Percentiles rank a stretch among this genome's conserved stretches.
Conservation (phyloP, 2,113 vertebrate genomes). For the Hiodon alosoides region DNA sequence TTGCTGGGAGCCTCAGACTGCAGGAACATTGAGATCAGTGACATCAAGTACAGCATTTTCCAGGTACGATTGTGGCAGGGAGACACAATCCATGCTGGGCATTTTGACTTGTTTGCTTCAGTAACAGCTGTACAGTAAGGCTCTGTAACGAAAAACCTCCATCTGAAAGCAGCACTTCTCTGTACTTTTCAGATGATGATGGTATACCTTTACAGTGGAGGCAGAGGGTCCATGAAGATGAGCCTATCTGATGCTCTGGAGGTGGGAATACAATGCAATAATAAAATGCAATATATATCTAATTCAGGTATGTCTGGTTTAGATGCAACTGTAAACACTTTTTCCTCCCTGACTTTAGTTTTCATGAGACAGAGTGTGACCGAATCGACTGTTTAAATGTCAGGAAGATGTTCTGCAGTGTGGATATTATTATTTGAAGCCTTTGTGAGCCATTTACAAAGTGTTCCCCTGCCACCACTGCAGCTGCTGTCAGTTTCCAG, state of each 20-base stretch:
- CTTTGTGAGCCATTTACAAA: background rate
- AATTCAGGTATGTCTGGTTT: too few relatives aligned
- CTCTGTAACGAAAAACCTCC: too few relatives aligned
- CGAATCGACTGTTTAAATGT: background rate
- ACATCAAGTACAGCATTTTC: slow-evolving; percentile 82
- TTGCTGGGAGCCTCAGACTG: slow-evolving; percentile 67
- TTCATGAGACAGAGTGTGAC: background rate
- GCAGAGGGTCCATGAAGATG: slow-evolving; percentile 72
- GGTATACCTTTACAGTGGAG: slow-evolving; percentile 87
- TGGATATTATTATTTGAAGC: background rate
- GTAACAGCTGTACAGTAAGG: too few relatives aligned
- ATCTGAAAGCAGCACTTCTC: background rate
- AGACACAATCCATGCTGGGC: background rate
- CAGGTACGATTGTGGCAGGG: slow-evolving; percentile 60
- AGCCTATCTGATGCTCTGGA: slow-evolving; percentile 70
- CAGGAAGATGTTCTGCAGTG: background rate
- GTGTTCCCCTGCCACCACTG: background rate
- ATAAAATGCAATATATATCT: too few relatives aligned
- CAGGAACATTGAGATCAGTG: slow-evolving; percentile 74
- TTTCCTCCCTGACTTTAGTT: background rate
- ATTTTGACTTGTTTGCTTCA: too few relatives aligned
- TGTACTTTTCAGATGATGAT: slow-evolving; percentile 77
- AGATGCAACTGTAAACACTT: too few relatives aligned
- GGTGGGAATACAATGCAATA: slow-evolving; percentile 56
- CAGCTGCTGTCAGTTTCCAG: slow-evolving; percentile 79